phyloP scores from a whole-genome alignment of 1,140 invertebrate genomes.

The Mamestra configurata region DNA sequence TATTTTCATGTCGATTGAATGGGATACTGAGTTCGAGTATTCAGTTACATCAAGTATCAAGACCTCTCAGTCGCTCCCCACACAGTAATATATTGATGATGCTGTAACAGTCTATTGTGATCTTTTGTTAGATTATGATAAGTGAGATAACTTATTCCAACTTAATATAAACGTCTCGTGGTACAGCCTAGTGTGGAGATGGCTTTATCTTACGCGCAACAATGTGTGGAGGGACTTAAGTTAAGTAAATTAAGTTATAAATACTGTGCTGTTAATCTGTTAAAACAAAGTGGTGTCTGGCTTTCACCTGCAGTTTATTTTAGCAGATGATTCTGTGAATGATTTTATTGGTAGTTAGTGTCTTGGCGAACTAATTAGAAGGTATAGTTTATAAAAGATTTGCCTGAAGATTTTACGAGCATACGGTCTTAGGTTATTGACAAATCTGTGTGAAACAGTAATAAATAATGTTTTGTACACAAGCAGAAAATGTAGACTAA shows the following conservation, averaged over 20 bases:
- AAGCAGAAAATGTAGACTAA: no score
- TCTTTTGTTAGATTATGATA: slow-evolving; percentile 87
- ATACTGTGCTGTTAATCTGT: background rate
- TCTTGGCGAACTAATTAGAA: background rate
- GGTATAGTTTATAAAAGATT: background rate
- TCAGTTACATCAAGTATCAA: slow-evolving; percentile 66
- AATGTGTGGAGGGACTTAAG: slow-evolving; percentile 10
- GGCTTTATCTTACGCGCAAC: slow-evolving; percentile 21
- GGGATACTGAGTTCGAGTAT: no score
- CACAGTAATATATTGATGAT: slow-evolving; percentile 83
- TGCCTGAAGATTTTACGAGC: background rate
- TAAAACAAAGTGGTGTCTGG: background rate
- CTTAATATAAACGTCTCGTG: slow-evolving; percentile 82
- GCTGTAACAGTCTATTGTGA: slow-evolving; percentile 84
- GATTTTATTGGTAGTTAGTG: background rate
- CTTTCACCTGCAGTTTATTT: background rate
- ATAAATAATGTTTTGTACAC: no score
- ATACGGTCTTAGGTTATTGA: no score
- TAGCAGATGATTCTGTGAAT: background rate
- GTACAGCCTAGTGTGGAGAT: slow-evolving; percentile 38
- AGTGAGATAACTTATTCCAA: slow-evolving; percentile 84
- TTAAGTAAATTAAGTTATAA: slow-evolving; percentile 20
- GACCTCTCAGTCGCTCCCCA: slow-evolving; percentile 23
- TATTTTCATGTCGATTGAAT: no score
- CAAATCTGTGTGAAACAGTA: no score